Evolutionary conservation across 92 coral and sea anemone genomes (phyloP), one percentile per base, ranked within the genome.

Genomic region (Hydrozoanthus gracilis): DNA sequence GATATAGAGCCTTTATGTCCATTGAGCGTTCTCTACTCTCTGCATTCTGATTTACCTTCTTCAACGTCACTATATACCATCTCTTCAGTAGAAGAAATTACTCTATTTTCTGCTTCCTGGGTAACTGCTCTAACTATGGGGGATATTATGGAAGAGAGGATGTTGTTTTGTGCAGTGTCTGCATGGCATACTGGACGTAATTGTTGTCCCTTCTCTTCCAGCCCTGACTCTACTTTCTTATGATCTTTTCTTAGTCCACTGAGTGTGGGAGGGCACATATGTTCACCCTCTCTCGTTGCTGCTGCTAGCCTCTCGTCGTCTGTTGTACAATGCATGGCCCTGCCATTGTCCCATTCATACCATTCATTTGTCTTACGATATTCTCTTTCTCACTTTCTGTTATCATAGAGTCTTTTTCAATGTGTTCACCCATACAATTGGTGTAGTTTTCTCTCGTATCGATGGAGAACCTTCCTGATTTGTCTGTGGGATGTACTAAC

Each of bases 111-210:
- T 52, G 11, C 67, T n/a, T 49, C 64, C 35, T 77, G 14, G 44
- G 82, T 64, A 11, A 50, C 82, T 76, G 62, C 82, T 20, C 20
- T 76, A 20, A 76, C 49, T 10, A 76, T 76, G 51, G 82, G 82
- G 48, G 82, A 51, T 27, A 76, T 10, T 8, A 76, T 44, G 56
- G 0, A 76, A 10, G 64, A 50, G 6, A 71, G 51, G 77, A n/a
- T n/a, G n/a, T n/a, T n/a, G n/a, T n/a, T n/a, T n/a, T n/a, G n/a
- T n/a, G n/a, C n/a, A n/a, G n/a, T n/a, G n/a, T n/a, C n/a, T n/a
- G n/a, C n/a, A n/a, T n/a, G n/a, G n/a, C n/a, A n/a, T n/a, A n/a
- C n/a, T n/a, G n/a, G n/a, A 71, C 46, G 77, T 71, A 71, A 46
- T 71, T 45, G n/a, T 35, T 27, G 82, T 51, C 20, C 82, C 27